Base-by-base conservation (phyloP, 2,888 invertebrate genomes). In the Thysanoteuthis rhombus region DNA sequence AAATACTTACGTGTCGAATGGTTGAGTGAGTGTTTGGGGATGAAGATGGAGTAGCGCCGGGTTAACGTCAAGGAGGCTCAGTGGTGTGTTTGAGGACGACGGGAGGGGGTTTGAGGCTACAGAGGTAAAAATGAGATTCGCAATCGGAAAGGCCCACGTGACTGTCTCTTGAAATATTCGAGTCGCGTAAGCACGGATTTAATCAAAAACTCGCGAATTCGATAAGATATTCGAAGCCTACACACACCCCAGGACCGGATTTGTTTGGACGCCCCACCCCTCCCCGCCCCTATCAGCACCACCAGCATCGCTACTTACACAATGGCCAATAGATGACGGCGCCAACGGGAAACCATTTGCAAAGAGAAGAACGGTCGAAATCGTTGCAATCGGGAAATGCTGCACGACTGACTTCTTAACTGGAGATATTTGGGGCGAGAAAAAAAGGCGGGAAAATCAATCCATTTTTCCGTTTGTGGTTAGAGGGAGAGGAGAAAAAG, bases 101-200 rank as follows among this genome's bases (percentile, higher is more conserved):
- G n/a, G 36, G 75, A 36, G 75, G n/a, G 75, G n/a, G 75, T 75
- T 75, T 1, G 8, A 8, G 75, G n/a, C 12, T 75, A n/a, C n/a
- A 16, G 75, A 36, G n/a, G n/a, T n/a, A 75, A 75, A 75, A 75
- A 75, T 36, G 75, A 75, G 75, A 36, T 75, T 75, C 36, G 75
- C 75, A n/a, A n/a, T 75, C 75, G 75, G 75, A 75, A 58, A 75
- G 75, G n/a, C 75, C 75, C n/a, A 75, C 75, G 75, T 75, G 75
- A n/a, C 75, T 75, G n/a, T 75, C 75, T n/a, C 75, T 75, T 75
- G 75, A 75, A 75, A 36, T 36, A n/a, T 75, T 0, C 75, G 75
- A 10, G 75, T 36, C 75, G 2, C 36, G 75, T 16, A 75, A 75
- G 75, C 75, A 75, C 75, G 75, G 75, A 75, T 75, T 75, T 36